A percentile compares a stretch with the other conserved stretches of the same genome.
Evolutionary conservation across 2,113 vertebrate genomes (phyloP).

Genomic region (Engraulis encrasicolus): DNA sequence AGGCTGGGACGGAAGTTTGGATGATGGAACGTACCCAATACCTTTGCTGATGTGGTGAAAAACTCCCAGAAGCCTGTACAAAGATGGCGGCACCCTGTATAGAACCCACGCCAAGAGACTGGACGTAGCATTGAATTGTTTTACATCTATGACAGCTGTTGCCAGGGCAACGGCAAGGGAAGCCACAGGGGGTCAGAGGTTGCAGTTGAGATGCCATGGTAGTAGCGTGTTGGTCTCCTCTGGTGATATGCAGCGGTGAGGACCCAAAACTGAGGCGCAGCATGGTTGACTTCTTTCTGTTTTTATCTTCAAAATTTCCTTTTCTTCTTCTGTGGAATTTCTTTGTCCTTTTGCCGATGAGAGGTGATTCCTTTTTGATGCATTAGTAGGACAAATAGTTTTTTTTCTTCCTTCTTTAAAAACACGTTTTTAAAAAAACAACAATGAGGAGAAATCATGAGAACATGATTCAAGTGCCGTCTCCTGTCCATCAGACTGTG

Average conservation of each 20-base stretch:
- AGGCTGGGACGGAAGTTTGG: no score
- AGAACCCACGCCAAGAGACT: no score
- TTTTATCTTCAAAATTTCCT: not conserved
- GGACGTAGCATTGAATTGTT: no score
- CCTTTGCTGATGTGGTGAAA: no score
- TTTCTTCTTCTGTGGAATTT: no score
- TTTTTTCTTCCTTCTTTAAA: no score
- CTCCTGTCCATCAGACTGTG: not conserved
- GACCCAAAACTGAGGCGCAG: constrained; percentile 16
- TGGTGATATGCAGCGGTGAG: constrained; percentile 26
- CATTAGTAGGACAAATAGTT: not conserved
- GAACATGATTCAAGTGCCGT: not conserved
- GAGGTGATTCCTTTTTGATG: constrained; percentile 11
- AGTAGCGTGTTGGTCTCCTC: not conserved
- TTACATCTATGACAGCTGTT: no score
- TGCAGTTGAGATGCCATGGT: not conserved
- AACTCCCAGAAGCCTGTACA: no score
- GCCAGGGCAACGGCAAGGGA: no score
- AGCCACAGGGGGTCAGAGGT: not conserved
- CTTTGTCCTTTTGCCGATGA: no score
- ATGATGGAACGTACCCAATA: no score
- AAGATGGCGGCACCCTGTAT: no score
- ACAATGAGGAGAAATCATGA: not conserved
- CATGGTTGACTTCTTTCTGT: not conserved
- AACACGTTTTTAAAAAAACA: not conserved